Evolutionary conservation across 2,113 vertebrate genomes (phyloP).

Genomic region (Bambusicola thoracicus): DNA sequence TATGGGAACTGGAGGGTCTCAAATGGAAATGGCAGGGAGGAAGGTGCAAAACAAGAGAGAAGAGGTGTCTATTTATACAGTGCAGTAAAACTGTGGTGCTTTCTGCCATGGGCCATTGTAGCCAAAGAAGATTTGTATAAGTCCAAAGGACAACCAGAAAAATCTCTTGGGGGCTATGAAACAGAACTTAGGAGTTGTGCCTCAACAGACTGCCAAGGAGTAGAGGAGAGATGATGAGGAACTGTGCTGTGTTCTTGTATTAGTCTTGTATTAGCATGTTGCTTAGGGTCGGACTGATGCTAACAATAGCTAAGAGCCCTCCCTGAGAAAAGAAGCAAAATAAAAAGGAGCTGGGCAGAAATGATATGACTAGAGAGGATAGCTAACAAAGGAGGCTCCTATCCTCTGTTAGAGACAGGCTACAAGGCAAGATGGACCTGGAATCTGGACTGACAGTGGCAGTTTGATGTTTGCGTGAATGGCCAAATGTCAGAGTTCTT

Average conservation of each 20-base stretch:
- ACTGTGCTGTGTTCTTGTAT: neutral
- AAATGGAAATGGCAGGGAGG: neutral
- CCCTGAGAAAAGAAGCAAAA: neutral
- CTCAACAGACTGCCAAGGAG: neutral
- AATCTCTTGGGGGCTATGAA: neutral
- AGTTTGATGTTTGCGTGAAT: neutral
- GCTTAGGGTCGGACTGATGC: neutral
- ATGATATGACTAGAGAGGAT: neutral
- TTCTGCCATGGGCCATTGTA: rapidly evolving
- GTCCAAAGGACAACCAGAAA: neutral
- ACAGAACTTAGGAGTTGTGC: neutral
- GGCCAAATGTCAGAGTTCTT: neutral
- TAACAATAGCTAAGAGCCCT: neutral
- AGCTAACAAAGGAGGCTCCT: neutral
- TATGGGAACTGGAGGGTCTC: neutral
- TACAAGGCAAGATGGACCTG: neutral
- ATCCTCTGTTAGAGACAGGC: neutral
- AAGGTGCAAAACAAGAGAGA: neutral
- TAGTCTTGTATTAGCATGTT: neutral
- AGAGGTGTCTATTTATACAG: neutral
- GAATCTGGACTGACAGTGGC: neutral
- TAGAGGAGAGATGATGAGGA: neutral
- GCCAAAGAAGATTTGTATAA: neutral
- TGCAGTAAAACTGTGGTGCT: neutral
- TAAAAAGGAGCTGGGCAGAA: neutral